These are phyloP conservation scores for Sycophaga agraensis DNA, from an alignment of 1,140 invertebrate species.

Conservation along the genomic window DNA sequence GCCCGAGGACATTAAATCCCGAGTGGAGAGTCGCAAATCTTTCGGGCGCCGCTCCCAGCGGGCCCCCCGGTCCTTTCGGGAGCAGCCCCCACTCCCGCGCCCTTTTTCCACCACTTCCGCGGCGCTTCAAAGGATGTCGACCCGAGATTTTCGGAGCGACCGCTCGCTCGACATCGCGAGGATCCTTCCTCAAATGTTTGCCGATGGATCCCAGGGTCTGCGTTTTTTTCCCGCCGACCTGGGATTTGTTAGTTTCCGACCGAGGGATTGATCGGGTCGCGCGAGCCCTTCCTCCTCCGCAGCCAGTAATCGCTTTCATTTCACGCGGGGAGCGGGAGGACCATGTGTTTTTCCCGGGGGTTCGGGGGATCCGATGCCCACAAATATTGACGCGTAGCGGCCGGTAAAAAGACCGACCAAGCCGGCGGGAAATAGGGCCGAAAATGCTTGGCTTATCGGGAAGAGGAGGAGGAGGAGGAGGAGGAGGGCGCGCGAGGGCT, in stretches of 20 bases:
- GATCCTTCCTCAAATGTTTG: slow-evolving; percentile 3
- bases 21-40: slow-evolving; percentile 29
- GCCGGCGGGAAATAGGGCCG: not conserved
- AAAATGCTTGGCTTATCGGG: slow-evolving; percentile 10
- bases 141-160: slow-evolving; percentile 15
- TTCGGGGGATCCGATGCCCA: too few species aligned
- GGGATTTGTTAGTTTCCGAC: too few species aligned
- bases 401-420: slow-evolving; percentile 2
- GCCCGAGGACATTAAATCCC: slow-evolving; percentile 26
- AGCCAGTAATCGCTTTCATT: too few species aligned
- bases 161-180: not conserved
- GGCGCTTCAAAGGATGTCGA: too few species aligned
- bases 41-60: slow-evolving; percentile 16
- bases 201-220: not conserved
- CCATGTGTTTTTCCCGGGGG: too few species aligned
- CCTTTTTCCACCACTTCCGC: not conserved
- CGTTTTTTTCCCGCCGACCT: too few species aligned
- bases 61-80: slow-evolving; percentile 20
- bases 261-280: too few species aligned
- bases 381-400: too few species aligned
- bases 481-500: slow-evolving; percentile 7
- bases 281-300: too few species aligned
- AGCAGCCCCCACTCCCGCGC: not conserved
- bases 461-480: not conserved
- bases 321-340: too few species aligned